Evolutionary conservation across 2,888 invertebrate species (phyloP), one percentile per base, ranked within the genome.

Genomic region (Leptinotarsa tumamoca): DNA sequence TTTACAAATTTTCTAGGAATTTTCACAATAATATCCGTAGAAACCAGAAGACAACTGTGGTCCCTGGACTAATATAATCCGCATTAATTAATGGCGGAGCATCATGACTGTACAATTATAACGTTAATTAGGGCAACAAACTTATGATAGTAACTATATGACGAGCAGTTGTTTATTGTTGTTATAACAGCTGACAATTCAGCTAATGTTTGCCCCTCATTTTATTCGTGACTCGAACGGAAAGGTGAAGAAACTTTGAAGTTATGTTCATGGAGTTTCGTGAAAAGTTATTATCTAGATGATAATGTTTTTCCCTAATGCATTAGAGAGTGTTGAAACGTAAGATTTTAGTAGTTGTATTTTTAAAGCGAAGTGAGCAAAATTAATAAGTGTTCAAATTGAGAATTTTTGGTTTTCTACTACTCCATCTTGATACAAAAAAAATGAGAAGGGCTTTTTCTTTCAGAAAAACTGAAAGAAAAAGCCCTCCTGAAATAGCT

Each of bases 61-160:
- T 63, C 23, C 61, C n/a, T 4, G 33, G 15, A 63, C 61, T 63
- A 63, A 27, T 27, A 63, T 63, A 63, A 63, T 33, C 61, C 4
- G 27, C 61, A 17, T 27, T 63, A 63, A 63, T 63, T 63, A 63
- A 63, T 63, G 33, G 61, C 61, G 61, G 15, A 15, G 61, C 61
- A 27, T 56, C 21, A 3, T 56, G 56, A 56, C 61, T 63, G 61
- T n/a, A 33, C 23, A 63, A 63, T 63, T 63, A 63, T 33, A 14
- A 23, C n/a, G 17, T 33, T 63, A 63, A 63, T 63, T 63, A 63
- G 61, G 61, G 4, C 61, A 63, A 63, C 33, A 63, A 63, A 63
- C n/a, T 63, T 63, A 27, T 17, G 15, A 15, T 15, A 63, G 61
- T 33, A 17, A 27, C 61, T 63, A 27, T 63, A 3, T 23, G 61